These are phyloP conservation scores for Orchestes rusci DNA, from an alignment of 2,888 invertebrate genomes.

Conservation along the genomic window DNA sequence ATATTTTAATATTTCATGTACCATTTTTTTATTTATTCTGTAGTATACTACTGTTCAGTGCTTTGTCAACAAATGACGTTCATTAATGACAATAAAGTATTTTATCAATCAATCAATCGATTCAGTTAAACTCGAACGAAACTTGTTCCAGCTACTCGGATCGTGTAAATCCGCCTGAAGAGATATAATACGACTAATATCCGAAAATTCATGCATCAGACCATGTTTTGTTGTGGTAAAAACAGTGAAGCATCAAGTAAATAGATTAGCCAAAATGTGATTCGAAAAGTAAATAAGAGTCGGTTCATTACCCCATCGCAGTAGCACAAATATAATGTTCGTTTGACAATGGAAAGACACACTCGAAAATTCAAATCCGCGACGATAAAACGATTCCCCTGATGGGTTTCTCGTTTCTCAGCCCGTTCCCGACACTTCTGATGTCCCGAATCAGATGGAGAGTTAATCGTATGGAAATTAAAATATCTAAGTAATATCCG, in stretches of 20 bases:
- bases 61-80: too few relatives aligned
- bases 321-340: conserved; percentile 17
- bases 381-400: conserved; percentile 24
- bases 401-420: conserved; percentile 22
- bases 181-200: too few relatives aligned
- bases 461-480: conserved; percentile 41
- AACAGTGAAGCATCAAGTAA: conserved; percentile 1
- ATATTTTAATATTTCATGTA: too few relatives aligned
- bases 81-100: too few relatives aligned
- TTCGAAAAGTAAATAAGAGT: conserved; percentile 12
- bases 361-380: conserved; percentile 23
- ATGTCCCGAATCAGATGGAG: conserved; percentile 34
- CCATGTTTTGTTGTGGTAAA: too few relatives aligned
- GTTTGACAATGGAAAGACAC: conserved; percentile 21
- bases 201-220: too few relatives aligned
- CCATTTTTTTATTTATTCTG: too few relatives aligned
- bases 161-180: too few relatives aligned
- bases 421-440: conserved; percentile 22
- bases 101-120: too few relatives aligned
- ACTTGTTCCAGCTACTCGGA: too few relatives aligned
- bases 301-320: conserved; percentile 17
- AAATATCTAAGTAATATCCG: conserved; percentile 40
- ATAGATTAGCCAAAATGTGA: conserved; percentile 12
- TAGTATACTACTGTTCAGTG: too few relatives aligned
- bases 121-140: too few relatives aligned